Conservation (phyloP, 2,888 invertebrate species). For the Sarcophaga caerulescens region DNA sequence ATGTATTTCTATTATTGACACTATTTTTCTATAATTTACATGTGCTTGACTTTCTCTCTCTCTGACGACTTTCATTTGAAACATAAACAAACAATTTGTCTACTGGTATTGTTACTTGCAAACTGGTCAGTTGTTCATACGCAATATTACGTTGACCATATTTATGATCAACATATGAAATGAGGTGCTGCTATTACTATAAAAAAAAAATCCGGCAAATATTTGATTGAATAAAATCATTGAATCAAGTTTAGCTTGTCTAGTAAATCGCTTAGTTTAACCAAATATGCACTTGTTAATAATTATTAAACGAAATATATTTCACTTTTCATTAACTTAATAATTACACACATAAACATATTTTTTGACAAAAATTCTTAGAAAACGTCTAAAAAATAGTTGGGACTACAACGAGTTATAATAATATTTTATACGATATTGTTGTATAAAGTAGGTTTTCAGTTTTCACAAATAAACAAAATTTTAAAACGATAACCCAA, state of each 20-base stretch:
- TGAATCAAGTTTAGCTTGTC: no score
- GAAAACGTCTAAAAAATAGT: constrained; percentile 26
- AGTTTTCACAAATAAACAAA: constrained; percentile 41
- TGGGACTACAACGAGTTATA: background rate
- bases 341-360: background rate
- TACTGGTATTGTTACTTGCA: background rate
- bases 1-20: background rate
- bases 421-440: background rate
- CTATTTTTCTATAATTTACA: constrained; percentile 1
- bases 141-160: constrained; percentile 33
- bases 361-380: constrained; percentile 21
- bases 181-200: background rate
- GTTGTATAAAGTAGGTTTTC: constrained; percentile 56
- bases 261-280: no score
- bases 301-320: background rate
- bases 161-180: background rate
- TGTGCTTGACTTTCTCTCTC: constrained; percentile 52
- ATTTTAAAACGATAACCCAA: constrained; percentile 44
- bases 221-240: background rate
- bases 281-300: no score
- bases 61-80: constrained; percentile 38
- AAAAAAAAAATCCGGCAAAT: background rate
- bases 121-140: constrained; percentile 3
- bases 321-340: background rate
- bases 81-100: constrained; percentile 17